phyloP scores from a whole-genome alignment of 2,797 vertebrate genomes.

The Threskiornis aethiopicus region DNA sequence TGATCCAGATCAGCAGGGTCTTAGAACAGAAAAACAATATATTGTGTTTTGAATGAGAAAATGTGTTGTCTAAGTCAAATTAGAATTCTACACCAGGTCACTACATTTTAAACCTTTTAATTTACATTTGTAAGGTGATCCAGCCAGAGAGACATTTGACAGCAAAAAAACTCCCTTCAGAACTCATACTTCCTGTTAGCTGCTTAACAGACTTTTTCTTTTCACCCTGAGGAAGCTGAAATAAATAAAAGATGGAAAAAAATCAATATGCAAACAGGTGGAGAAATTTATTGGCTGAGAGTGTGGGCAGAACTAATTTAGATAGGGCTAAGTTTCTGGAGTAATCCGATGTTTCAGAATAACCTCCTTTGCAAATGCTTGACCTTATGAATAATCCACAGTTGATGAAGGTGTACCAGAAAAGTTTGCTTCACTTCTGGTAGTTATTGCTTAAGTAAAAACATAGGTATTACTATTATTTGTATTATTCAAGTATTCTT shows the following conservation, averaged over 20 bases:
- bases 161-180: not conserved
- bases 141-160: not conserved
- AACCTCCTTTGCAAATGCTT: not conserved
- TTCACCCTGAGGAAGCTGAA: slow-evolving; percentile 1
- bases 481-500: not conserved
- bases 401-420: not conserved
- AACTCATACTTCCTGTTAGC: not conserved
- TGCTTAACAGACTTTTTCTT: slow-evolving; percentile 21
- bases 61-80: not conserved
- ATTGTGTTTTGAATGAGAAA: not conserved
- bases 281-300: slow-evolving; percentile 34
- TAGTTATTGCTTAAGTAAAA: not conserved
- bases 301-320: slow-evolving; percentile 40
- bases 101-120: not conserved
- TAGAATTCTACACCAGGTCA: not conserved
- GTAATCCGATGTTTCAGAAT: slow-evolving; percentile 2
- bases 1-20: not conserved
- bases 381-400: not conserved
- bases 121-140: not conserved
- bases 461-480: not conserved
- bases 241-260: slow-evolving; percentile 61
- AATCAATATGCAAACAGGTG: slow-evolving; percentile 52
- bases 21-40: not conserved
- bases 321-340: slow-evolving; percentile 18
- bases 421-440: not conserved